Base-by-base conservation (phyloP, 2,888 invertebrate genomes). In the Drepana falcataria region DNA sequence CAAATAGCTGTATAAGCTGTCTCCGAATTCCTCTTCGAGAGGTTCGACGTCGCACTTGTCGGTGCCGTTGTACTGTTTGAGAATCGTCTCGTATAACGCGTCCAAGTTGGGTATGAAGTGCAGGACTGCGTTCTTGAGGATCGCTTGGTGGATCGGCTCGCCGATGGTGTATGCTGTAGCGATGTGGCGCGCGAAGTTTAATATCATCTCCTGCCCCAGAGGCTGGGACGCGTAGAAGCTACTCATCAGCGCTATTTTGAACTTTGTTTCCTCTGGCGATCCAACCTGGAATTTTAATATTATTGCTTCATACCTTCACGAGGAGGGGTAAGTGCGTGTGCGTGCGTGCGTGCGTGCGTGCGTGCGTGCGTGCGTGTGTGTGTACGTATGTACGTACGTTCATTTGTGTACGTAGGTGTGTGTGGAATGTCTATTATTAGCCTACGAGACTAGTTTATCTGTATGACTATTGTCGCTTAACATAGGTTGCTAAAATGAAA, bases 101-200 rank as follows among this genome's bases (percentile, higher is more conserved):
- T 91, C 91, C 0, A 91, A 58, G 65, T 87, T 91, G 0, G 97
- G 97, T 64, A 97, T 92, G 65, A 98, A 93, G 78, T 97, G 96
- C 47, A 98, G 78, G 3, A 96, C 95, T 0, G 95, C 91, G 61
- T 94, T 94, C 52, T 95, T 88, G 3, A 98, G 77, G 9, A 98
- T 81, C 34, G 85, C 83, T 48, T 91, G 77, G 60, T 96, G 93
- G 0, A 91, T 78, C 0, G 94, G 94, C 69, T 97, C 94, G 35
- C 93, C 93, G 53, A 94, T 90, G 49, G 91, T 85, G 75, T 95
- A 93, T 0, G 96, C 97, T 53, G 92, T 93, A 35, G 95, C 82
- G 34, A 98, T 83, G 85, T 98, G 98, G 0, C 96, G 93, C 0
- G 96, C 95, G 65, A 98, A 92, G 81, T 97, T 95, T 0, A 97